Conservation (phyloP, 2,113 vertebrate genomes). For the Actinemys pallida region DNA sequence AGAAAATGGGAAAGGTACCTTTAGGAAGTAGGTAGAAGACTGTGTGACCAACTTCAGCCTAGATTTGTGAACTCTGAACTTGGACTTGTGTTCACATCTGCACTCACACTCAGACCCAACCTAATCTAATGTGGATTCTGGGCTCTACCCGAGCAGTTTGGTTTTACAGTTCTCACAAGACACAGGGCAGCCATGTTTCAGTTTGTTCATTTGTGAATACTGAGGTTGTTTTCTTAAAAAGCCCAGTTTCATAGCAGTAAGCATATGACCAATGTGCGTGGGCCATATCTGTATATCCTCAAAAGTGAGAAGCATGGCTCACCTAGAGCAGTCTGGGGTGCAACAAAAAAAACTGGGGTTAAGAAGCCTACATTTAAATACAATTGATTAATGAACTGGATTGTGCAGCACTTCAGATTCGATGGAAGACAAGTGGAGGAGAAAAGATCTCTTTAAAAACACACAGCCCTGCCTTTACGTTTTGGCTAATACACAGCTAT, state of each 20-base stretch:
- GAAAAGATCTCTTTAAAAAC: not conserved
- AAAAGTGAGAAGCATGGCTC: fast-evolving
- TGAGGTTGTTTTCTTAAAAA: not conserved
- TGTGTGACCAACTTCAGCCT: not conserved
- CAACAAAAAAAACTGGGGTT: not conserved
- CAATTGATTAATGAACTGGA: not conserved
- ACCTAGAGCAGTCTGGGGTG: not conserved
- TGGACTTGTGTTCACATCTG: not conserved
- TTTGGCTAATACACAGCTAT: not conserved
- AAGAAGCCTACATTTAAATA: not conserved
- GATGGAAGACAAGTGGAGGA: fast-evolving
- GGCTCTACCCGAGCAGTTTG: not conserved
- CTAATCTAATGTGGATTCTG: not conserved
- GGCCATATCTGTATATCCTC: not conserved
- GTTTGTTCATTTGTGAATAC: not conserved
- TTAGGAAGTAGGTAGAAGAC: not conserved
- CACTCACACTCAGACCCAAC: not conserved
- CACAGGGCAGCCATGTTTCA: not conserved
- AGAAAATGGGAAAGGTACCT: not conserved
- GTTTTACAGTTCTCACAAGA: not conserved
- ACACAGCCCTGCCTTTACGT: not conserved
- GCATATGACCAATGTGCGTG: not conserved
- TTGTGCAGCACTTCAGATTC: not conserved
- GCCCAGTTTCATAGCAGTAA: not conserved
- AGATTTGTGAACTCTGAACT: not conserved